Conservation (phyloP, 2,797 vertebrate species). For the Smutsia gigantea region DNA sequence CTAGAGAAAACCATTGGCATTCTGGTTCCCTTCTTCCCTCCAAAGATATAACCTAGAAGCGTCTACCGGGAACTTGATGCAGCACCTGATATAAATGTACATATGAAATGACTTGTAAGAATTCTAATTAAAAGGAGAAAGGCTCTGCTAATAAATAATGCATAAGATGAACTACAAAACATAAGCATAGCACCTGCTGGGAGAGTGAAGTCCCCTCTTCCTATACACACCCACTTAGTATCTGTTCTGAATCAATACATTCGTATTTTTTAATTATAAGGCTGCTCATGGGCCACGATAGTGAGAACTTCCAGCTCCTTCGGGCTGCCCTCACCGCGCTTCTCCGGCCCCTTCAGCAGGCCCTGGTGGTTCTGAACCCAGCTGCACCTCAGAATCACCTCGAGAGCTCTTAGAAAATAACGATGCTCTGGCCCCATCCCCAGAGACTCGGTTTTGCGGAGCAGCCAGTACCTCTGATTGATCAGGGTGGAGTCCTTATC, state of each 20-base stretch:
- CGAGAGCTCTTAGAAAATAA: neutral
- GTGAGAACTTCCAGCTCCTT: neutral
- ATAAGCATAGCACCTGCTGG: neutral
- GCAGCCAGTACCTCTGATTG: neutral
- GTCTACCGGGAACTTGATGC: slow-evolving; percentile 43
- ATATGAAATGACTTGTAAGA: neutral
- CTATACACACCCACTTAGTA: neutral
- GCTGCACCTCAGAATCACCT: neutral
- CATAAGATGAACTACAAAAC: neutral
- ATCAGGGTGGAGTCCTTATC: neutral
- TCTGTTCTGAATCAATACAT: neutral
- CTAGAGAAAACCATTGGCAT: slow-evolving; percentile 55
- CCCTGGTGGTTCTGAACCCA: neutral
- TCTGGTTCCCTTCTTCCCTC: neutral
- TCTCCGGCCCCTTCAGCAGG: neutral
- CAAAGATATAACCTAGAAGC: slow-evolving; percentile 44
- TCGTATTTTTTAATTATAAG: neutral
- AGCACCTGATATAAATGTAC: neutral
- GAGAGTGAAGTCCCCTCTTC: neutral
- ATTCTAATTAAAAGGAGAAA: neutral
- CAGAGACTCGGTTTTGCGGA: neutral
- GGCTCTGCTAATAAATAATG: neutral
- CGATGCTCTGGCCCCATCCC: neutral
- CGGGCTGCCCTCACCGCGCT: neutral
- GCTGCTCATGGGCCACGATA: neutral